A percentile compares a stretch with the other conserved stretches of the same genome.
These are phyloP conservation scores for Coreoperca whiteheadi DNA, from an alignment of 2,113 vertebrate genomes.

Conservation along the genomic window DNA sequence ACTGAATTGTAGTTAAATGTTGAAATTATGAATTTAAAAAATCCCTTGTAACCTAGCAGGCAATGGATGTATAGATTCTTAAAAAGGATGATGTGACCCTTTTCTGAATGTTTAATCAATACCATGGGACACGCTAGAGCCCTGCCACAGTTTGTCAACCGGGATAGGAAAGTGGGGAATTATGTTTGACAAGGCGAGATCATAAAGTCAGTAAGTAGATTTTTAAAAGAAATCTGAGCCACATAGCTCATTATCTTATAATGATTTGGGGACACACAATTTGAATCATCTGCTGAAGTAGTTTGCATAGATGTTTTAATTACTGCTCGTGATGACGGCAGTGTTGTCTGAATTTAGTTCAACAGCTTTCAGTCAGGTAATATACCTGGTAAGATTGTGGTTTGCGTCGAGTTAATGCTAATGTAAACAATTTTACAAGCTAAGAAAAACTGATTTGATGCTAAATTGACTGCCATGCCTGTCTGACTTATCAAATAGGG, in stretches of 20 bases:
- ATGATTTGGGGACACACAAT: background rate
- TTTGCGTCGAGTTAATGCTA: background rate
- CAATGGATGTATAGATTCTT: background rate
- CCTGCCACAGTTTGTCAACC: too few species aligned
- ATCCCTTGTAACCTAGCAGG: background rate
- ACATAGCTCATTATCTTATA: too few species aligned
- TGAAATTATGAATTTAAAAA: background rate
- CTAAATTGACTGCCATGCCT: background rate
- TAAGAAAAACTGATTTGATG: background rate
- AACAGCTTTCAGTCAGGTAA: background rate
- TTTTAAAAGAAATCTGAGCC: background rate
- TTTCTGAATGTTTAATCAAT: background rate
- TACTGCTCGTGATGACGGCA: too few species aligned
- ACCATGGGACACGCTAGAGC: background rate
- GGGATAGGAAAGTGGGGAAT: background rate
- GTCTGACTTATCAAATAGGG: background rate
- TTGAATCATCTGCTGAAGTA: background rate
- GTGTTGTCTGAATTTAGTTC: background rate
- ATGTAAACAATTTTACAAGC: background rate
- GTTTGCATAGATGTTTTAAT: background rate
- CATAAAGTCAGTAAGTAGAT: background rate
- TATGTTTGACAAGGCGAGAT: background rate
- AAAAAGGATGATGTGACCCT: background rate
- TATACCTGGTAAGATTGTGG: background rate
- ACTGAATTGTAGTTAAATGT: background rate